Conservation (phyloP, 1,140 invertebrate genomes). For the Maniola jurtina region DNA sequence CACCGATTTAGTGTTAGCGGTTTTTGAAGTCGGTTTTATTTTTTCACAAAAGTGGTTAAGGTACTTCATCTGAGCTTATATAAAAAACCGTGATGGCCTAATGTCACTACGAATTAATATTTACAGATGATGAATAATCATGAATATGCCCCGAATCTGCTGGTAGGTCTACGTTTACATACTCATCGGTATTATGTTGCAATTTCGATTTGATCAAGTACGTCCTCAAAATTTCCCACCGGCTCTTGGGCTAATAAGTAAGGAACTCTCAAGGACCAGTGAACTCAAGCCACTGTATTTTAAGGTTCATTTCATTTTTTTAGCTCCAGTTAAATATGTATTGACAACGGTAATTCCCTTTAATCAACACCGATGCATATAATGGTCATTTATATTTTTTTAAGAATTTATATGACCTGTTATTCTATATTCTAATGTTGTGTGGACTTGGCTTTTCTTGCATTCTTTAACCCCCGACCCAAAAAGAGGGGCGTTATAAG, state of each 20-base stretch:
- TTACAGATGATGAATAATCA: no score
- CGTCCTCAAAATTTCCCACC: neutral
- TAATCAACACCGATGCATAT: slow-evolving; percentile 31
- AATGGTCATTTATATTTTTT: slow-evolving; percentile 19
- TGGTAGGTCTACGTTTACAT: no score
- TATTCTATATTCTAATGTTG: neutral
- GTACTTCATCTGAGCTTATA: no score
- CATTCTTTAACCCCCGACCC: no score
- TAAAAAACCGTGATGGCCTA: no score
- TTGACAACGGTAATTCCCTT: slow-evolving; percentile 40
- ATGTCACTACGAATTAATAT: no score
- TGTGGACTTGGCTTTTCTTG: neutral
- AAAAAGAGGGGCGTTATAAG: no score
- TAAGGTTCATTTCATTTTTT: slow-evolving; percentile 28
- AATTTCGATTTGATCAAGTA: neutral
- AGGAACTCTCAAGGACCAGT: slow-evolving; percentile 9
- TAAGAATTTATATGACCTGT: neutral
- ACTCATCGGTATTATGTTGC: no score
- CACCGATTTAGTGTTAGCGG: no score
- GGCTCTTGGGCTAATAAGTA: slow-evolving; percentile 7
- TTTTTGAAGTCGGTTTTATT: no score
- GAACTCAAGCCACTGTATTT: slow-evolving; percentile 22
- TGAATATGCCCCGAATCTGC: no score
- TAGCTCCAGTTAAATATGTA: slow-evolving; percentile 33
- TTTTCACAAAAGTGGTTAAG: no score